Base-by-base conservation (phyloP, 2,113 vertebrate species). In the Rhizomys pruinosus region DNA sequence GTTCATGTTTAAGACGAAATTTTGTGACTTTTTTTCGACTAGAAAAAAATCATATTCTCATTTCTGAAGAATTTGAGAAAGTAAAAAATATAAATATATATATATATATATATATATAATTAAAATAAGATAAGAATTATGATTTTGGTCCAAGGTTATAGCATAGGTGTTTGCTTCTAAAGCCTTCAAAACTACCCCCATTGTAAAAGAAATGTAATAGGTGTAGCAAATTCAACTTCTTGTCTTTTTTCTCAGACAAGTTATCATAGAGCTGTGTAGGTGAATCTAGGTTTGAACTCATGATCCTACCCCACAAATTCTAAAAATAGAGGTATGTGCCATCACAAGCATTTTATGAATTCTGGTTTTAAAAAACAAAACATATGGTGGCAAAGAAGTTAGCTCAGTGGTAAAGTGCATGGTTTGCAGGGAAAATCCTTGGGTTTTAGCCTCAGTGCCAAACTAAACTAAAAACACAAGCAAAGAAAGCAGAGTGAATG, bases 11-110 rank as follows among this genome's bases (percentile, higher is more conserved):
- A 85, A 34, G 69, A 79, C 76, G 42, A 37, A 87, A 32, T 68
- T 78, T 74, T 89, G 27, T 55, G 42, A 81, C n/a, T n/a, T n/a
- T 81, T 86, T 93, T 89, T 80, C 32, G 68, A 55, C n/a, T 85
- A 44, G 5, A 27, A 61, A 27, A 61, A 77, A 66, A 57, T 68
- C 23, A 55, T 82, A 47, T 79, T 89, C 11, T 78, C 32, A 89
- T 77, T 87, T 89, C n/a, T 78, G 59, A 76, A 71, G 5, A 78
- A 92, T 92, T 82, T 23, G 22, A 64, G 85, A 85, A 59, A 64
- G n/a, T n/a, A 39, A 68, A 59, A 68, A 29, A 3, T 72, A 63
- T 25, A 80, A 19, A 52, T 69, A 25, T 42, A 39, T 47, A n/a
- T n/a, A n/a, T 72, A 15, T 71, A 42, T 71, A 42, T 34, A 47